These are phyloP conservation scores for Subanguina moxae DNA, from an alignment of 1,140 invertebrate species.

Conservation along the genomic window DNA sequence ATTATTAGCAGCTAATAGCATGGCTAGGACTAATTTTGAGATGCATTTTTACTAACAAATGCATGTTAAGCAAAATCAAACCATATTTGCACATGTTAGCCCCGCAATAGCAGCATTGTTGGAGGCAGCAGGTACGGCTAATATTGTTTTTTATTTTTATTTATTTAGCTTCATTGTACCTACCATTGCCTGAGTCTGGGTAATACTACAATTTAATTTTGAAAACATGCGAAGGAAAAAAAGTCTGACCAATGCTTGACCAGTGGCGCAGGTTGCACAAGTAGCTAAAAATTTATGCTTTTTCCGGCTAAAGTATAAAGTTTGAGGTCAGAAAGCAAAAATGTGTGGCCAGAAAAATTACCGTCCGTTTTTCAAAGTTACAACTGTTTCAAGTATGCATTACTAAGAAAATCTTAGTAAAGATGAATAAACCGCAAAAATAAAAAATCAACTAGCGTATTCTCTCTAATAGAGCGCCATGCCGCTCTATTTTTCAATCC, in stretches of 20 bases:
- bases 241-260: neutral
- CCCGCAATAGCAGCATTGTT: neutral
- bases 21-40: neutral
- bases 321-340: too few relatives aligned
- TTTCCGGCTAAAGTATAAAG: too few relatives aligned
- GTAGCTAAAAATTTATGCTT: too few relatives aligned
- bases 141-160: neutral
- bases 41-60: too few relatives aligned
- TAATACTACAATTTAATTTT: neutral
- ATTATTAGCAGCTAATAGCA: neutral
- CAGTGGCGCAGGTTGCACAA: slow-evolving; percentile 8
- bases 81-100: neutral
- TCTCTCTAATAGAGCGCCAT: too few relatives aligned
- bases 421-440: too few relatives aligned
- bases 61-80: neutral
- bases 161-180: neutral
- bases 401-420: too few relatives aligned
- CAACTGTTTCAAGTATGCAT: too few relatives aligned
- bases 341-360: too few relatives aligned
- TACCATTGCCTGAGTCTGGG: neutral
- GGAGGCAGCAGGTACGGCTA: neutral
- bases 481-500: too few relatives aligned
- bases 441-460: too few relatives aligned
- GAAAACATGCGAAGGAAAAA: neutral
- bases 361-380: too few relatives aligned